Evolutionary conservation across 1,140 invertebrate species (phyloP), one percentile per base, ranked within the genome.

Genomic region (Pristionchus pacificus): DNA sequence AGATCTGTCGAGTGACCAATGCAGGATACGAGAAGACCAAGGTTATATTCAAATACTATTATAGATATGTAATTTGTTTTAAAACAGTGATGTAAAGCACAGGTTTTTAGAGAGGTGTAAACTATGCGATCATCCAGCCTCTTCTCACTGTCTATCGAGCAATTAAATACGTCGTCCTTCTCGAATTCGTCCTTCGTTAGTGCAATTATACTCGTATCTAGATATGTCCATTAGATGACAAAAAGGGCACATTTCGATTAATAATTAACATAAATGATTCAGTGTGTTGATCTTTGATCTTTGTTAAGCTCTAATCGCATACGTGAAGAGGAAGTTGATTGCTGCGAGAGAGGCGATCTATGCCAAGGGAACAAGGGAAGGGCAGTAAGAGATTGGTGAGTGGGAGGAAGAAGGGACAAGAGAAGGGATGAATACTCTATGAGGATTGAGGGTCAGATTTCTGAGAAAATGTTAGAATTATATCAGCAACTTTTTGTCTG

Each of bases 121-220:
- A 49, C 38, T 49, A 10, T 19, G 0, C 60, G 14, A 65, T 69
- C n/a, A 29, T 67, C 19, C 25, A 32, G 14, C 59, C 67, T 58
- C n/a, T 63, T 10, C 28, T 27, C n/a, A 31, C 13, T 10, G 28
- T 69, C 6, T 69, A 19, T 30, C 28, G 6, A 3, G 67, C 67
- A 30, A 19, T 69, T 24, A 65, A 55, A 32, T 69, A 69, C 58
- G 67, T 69, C 67, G 67, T 69, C 19, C 61, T 57, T 13, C 55
- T 69, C 24, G 49, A 69, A 69, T 69, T 68, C 25, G 59, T 69
- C 6, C 60, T 58, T 25, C 67, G 67, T 69, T n/a, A 69, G 67
- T 69, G 1, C 33, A n/a, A 1, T n/a, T n/a, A n/a, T n/a, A n/a
- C n/a, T n/a, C n/a, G n/a, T n/a, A n/a, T n/a, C n/a, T n/a, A n/a